phyloP scores from a whole-genome alignment of 2,113 vertebrate genomes.

The Scartelaos histophorus region DNA sequence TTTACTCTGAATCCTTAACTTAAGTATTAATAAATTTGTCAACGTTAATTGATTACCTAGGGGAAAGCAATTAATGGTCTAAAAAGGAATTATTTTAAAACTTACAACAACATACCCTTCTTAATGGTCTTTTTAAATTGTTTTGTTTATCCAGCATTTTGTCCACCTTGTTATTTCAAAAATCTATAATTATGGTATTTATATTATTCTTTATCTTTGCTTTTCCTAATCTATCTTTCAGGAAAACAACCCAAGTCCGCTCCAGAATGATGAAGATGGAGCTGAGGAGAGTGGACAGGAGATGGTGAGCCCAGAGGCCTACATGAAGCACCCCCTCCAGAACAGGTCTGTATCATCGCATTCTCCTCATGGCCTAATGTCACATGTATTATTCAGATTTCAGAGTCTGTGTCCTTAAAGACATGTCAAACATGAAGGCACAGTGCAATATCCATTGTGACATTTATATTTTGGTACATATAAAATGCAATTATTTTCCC shows the following conservation, averaged over 20 bases:
- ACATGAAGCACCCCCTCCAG: constrained; percentile 97
- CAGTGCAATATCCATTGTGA: background rate
- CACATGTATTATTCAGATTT: background rate
- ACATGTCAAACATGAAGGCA: background rate
- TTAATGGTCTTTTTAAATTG: too few species aligned
- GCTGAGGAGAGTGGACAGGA: constrained; percentile 85
- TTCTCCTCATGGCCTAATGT: background rate
- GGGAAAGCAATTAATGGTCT: background rate
- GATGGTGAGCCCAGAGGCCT: constrained; percentile 91
- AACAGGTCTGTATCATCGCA: constrained; percentile 82
- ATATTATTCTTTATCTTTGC: background rate
- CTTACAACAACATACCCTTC: too few species aligned
- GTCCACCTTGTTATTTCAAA: background rate
- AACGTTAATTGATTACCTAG: background rate
- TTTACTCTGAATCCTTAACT: background rate
- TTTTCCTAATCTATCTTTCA: constrained; percentile 44
- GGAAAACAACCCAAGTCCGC: constrained; percentile 86
- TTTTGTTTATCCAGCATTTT: background rate
- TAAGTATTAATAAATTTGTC: background rate
- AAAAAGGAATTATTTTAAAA: too few species aligned
- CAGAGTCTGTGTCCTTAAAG: background rate
- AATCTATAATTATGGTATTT: background rate
- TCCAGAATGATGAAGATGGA: constrained; percentile 87
- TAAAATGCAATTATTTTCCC: background rate
- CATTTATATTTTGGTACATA: background rate